A percentile compares a stretch with the other conserved stretches of the same genome.
These are phyloP conservation scores for Prolemur simus DNA, from an alignment of 2,113 vertebrate species.

Conservation along the genomic window DNA sequence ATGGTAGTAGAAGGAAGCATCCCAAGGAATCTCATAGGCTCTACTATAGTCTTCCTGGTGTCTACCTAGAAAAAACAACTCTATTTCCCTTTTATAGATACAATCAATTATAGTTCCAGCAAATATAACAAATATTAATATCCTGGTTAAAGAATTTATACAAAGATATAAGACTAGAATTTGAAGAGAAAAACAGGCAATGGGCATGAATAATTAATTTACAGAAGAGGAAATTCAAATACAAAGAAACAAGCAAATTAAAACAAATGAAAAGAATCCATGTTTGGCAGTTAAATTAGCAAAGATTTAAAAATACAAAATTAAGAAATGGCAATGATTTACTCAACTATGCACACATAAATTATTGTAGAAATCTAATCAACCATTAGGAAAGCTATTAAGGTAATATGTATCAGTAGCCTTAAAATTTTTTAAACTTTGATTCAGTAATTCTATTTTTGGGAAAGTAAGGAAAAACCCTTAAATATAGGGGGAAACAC, in stretches of 20 bases:
- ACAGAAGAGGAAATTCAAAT: constrained; percentile 6
- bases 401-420: background rate
- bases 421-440: constrained; percentile 2
- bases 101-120: background rate
- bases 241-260: background rate
- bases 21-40: background rate
- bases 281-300: background rate
- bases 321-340: background rate
- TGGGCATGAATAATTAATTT: background rate
- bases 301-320: constrained; percentile 17
- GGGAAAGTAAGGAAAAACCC: background rate
- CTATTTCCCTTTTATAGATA: background rate
- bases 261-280: background rate
- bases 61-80: background rate
- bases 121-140: constrained; percentile 1
- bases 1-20: background rate
- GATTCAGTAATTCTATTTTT: constrained; percentile 21
- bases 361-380: constrained; percentile 29
- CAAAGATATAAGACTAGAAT: constrained; percentile 11
- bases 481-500: background rate
- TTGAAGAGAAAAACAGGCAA: constrained; percentile 31
- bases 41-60: background rate
- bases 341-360: background rate
- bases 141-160: background rate
- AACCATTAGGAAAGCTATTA: background rate